A percentile compares a stretch with the other conserved stretches of the same genome.
phyloP scores from a whole-genome alignment of 1,140 invertebrate species.

The Trichogramma pretiosum region DNA sequence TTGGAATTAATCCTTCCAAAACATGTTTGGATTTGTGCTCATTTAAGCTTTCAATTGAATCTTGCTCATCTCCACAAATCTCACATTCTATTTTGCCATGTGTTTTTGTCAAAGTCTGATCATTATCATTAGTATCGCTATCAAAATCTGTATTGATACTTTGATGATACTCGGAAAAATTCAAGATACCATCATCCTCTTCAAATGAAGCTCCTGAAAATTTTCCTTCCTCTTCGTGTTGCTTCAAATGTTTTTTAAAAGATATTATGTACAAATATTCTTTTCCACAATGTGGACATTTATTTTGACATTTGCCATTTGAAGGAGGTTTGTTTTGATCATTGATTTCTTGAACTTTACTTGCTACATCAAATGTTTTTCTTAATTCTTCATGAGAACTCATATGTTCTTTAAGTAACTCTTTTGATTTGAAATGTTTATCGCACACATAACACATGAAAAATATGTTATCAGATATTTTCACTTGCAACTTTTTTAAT shows the following conservation, averaged over 20 bases:
- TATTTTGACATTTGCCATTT: constrained; percentile 39
- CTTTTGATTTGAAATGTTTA: constrained; percentile 39
- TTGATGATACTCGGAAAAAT: constrained; percentile 26
- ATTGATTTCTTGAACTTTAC: not conserved
- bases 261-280: constrained; percentile 44
- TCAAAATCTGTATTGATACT: constrained; percentile 22
- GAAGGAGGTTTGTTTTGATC: constrained; percentile 27
- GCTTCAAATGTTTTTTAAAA: constrained; percentile 41
- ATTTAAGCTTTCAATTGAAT: constrained; percentile 30
- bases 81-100: constrained; percentile 30
- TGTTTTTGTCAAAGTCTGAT: constrained; percentile 12
- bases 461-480: constrained; percentile 33
- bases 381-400: constrained; percentile 41
- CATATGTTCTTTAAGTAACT: constrained; percentile 41
- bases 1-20: constrained; percentile 35
- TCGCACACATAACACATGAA: constrained; percentile 43
- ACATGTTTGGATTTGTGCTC: constrained; percentile 35
- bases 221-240: constrained; percentile 35
- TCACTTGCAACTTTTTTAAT: constrained; percentile 29
- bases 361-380: constrained; percentile 19
- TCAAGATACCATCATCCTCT: constrained; percentile 30
- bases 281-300: constrained; percentile 42
- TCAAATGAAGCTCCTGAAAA: constrained; percentile 29
- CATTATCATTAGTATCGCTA: no score
- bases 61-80: constrained; percentile 32